These are phyloP conservation scores for Takifugu bimaculatus DNA, from an alignment of 2,113 vertebrate genomes.

Conservation along the genomic window DNA sequence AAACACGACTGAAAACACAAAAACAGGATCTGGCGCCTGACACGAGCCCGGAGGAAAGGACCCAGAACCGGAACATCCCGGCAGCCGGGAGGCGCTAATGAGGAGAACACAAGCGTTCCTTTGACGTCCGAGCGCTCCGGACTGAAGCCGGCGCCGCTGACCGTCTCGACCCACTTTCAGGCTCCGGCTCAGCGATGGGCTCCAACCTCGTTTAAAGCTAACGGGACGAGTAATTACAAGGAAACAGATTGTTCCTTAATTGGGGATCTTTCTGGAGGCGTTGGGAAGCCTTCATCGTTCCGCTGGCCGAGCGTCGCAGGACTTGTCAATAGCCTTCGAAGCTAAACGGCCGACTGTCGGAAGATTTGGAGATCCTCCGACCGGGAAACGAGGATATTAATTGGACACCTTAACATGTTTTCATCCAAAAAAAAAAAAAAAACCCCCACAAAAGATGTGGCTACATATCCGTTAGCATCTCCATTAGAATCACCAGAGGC, in stretches of 20 bases:
- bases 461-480: no score
- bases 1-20: constrained; percentile 10
- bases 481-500: no score
- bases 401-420: no score
- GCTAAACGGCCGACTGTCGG: neutral
- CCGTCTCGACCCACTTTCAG: constrained; percentile 63
- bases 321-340: neutral
- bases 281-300: constrained; percentile 32
- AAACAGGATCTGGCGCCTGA: constrained; percentile 16
- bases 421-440: no score
- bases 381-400: no score
- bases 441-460: no score
- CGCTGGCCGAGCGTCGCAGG: constrained; percentile 32
- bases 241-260: constrained; percentile 78
- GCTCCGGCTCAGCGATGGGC: constrained; percentile 61
- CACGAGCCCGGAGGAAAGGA: constrained; percentile 23
- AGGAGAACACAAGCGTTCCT: constrained; percentile 58
- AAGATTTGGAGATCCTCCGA: no score
- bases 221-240: constrained; percentile 73
- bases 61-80: constrained; percentile 36
- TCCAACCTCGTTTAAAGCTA: constrained; percentile 67
- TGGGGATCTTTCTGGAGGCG: constrained; percentile 68
- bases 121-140: constrained; percentile 53
- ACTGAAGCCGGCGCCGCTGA: constrained; percentile 8
- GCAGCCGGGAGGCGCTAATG: constrained; percentile 48